Evolutionary conservation across 2,113 vertebrate species (phyloP).

Genomic region (Aptenodytes forsteri): DNA sequence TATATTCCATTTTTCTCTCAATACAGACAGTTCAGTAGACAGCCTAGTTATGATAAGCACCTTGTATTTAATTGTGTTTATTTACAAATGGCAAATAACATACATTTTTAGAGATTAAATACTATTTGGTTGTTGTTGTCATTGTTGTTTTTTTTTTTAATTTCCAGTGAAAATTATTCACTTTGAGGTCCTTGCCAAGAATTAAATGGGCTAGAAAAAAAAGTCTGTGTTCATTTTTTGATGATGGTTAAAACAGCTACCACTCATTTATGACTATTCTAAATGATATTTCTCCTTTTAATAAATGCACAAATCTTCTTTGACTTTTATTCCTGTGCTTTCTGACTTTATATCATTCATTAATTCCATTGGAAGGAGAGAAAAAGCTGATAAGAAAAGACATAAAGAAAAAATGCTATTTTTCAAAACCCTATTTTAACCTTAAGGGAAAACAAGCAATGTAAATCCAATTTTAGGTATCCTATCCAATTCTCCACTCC

Average conservation of each 20-base stretch:
- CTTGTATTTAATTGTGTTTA: background rate
- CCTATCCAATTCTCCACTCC: background rate
- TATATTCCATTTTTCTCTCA: background rate
- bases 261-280: background rate
- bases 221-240: background rate
- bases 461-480: constrained; percentile 35
- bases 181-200: background rate
- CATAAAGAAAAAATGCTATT: background rate
- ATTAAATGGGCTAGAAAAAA: background rate
- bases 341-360: background rate
- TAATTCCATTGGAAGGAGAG: background rate
- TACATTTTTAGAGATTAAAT: background rate
- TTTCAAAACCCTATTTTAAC: background rate
- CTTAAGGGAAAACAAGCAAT: constrained; percentile 1
- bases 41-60: background rate
- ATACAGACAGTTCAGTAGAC: background rate
- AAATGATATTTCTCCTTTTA: background rate
- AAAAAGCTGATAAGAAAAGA: background rate
- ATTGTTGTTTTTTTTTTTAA: background rate
- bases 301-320: background rate
- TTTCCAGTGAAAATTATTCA: background rate
- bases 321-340: background rate
- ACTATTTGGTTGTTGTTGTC: background rate
- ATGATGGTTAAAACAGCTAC: background rate
- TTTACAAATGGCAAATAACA: background rate